phyloP scores from a whole-genome alignment of 2,888 invertebrate genomes.

The Coleophora deauratella region DNA sequence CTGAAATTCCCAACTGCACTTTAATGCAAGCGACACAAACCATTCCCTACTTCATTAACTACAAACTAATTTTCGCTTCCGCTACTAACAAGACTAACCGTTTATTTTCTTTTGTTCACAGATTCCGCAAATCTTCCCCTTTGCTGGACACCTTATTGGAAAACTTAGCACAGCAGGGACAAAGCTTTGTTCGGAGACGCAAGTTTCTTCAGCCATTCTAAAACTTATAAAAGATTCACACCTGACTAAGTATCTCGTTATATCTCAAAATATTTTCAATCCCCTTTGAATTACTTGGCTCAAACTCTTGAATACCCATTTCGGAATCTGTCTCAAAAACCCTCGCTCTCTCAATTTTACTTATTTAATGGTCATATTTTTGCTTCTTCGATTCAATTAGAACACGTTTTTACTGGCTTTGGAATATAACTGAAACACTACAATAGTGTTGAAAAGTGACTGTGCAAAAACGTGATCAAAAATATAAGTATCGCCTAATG shows the following conservation, averaged over 20 bases:
- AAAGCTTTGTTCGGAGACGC: conserved; percentile 15
- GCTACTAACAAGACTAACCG: conserved; percentile 55
- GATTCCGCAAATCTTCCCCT: conserved; percentile 40
- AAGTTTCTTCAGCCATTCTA: conserved; percentile 17
- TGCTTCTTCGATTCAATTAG: too few species aligned
- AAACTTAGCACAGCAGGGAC: conserved; percentile 30
- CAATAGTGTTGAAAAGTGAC: too few species aligned
- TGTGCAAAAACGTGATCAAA: too few species aligned
- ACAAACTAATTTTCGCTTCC: conserved; percentile 35
- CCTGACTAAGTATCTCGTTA: too few species aligned
- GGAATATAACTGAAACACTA: too few species aligned
- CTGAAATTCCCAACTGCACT: too few species aligned
- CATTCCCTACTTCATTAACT: conserved; percentile 21
- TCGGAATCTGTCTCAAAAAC: conserved; percentile 17
- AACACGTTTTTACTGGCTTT: too few species aligned
- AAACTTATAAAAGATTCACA: conserved; percentile 14
- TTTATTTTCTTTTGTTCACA: conserved; percentile 61
- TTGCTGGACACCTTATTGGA: conserved; percentile 28
- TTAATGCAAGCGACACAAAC: conserved; percentile 3
- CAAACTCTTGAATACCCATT: conserved; percentile 21
- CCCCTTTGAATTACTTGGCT: conserved; percentile 28
- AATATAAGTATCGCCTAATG: not conserved
- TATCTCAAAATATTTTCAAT: conserved; percentile 17
- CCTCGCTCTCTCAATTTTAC: too few species aligned
- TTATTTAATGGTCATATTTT: too few species aligned